These are phyloP conservation scores for Athalia circularis DNA, from an alignment of 2,888 invertebrate genomes.

Conservation along the genomic window DNA sequence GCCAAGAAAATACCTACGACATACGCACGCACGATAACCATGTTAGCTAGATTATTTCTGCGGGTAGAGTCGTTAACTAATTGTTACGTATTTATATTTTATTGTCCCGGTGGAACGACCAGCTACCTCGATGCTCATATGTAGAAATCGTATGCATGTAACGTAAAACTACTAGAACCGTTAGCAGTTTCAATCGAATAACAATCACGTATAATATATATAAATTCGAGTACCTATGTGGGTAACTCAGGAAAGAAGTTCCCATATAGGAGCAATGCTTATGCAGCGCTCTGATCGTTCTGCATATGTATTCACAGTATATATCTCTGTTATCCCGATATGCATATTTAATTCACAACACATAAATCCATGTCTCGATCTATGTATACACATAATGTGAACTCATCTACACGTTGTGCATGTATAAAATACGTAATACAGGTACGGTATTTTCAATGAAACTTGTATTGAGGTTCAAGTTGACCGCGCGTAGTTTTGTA, in stretches of 20 bases:
- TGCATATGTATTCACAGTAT: neutral
- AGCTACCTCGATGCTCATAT: neutral
- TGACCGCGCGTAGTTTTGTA: constrained; percentile 5
- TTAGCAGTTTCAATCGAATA: constrained; percentile 60
- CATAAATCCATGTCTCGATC: neutral
- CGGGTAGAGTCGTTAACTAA: too few relatives aligned
- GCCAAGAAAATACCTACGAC: neutral
- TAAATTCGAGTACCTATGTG: constrained; percentile 57
- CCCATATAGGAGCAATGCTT: neutral
- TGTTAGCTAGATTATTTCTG: too few relatives aligned
- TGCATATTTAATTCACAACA: too few relatives aligned
- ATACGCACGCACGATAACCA: too few relatives aligned
- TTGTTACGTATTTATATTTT: too few relatives aligned
- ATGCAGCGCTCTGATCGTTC: neutral
- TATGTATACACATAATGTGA: neutral
- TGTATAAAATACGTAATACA: too few relatives aligned
- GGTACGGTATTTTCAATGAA: constrained; percentile 25
- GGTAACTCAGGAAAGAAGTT: constrained; percentile 44
- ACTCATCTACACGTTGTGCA: constrained; percentile 12
- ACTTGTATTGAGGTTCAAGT: constrained; percentile 17
- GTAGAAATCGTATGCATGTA: constrained; percentile 23
- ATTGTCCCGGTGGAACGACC: too few relatives aligned
- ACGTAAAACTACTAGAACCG: constrained; percentile 28
- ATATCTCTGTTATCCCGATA: too few relatives aligned
- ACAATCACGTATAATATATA: constrained; percentile 49